Evolutionary conservation across 1,140 invertebrate genomes (phyloP).

Genomic region (Rhopalosiphum maidis): DNA sequence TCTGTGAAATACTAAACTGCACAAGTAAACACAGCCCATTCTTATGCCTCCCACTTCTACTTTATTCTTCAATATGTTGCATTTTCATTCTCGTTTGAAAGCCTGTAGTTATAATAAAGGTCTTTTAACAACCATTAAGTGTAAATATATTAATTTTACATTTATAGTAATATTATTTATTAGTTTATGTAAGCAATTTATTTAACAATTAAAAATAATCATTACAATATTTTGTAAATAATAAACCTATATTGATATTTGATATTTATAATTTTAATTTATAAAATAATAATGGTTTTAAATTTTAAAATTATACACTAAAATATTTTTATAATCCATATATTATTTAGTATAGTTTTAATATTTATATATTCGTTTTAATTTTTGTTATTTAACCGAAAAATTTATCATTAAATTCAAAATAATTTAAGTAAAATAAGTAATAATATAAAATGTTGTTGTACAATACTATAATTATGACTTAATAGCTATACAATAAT

Average conservation of each 20-base stretch:
- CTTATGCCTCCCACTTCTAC: constrained; percentile 28
- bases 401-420: not conserved
- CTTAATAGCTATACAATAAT: not conserved
- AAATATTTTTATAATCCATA: not conserved
- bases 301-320: not conserved
- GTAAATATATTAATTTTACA: not conserved
- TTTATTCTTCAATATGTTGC: constrained; percentile 20
- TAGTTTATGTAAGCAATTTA: not conserved
- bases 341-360: not conserved
- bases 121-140: not conserved
- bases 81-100: not conserved
- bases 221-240: not conserved
- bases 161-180: not conserved
- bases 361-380: not conserved
- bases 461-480: not conserved
- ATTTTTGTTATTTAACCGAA: not conserved
- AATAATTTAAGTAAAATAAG: not conserved
- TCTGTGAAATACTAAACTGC: constrained; percentile 45
- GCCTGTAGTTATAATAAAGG: not conserved
- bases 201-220: not conserved
- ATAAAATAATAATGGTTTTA: not conserved
- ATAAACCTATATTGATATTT: not conserved
- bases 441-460: not conserved
- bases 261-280: not conserved
- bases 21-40: constrained; percentile 34